Base-by-base conservation (phyloP, 1,140 invertebrate genomes). In the Oreohelix idahoensis region DNA sequence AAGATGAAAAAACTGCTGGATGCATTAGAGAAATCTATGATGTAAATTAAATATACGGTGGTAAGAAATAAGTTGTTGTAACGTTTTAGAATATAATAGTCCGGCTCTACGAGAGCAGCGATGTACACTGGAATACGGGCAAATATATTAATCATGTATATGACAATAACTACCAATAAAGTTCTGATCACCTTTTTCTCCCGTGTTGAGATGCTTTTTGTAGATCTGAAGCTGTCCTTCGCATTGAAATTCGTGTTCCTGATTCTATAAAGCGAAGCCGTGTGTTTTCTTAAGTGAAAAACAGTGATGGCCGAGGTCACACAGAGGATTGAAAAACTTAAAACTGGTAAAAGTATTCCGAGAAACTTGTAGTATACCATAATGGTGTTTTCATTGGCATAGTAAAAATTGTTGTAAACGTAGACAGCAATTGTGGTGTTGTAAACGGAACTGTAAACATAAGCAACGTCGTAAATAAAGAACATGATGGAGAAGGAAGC, bases 341-440 rank as follows among this genome's bases (percentile, higher is more conserved):
- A 5, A 5, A 69, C 17, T 35, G 77, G 77, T 8, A 66, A 42
- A 53, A 66, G 15, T 8, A 79, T 10, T 4, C 53, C 77, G 20
- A 69, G 2, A n/a, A 1, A 36, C 29, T 79, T 79, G 77, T 79
- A 79, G 38, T 66, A 66, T 15, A 42, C n/a, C 58, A 79, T 63
- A 0, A 79, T 69, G 26, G 4, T 23, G 4, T 35, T n/a, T 36
- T 42, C 36, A 36, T 79, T 49, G 36, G 20, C 23, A 26, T 79
- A 53, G 38, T 79, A 79, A 45, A 66, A 79, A 35, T 13, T n/a
- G 58, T 69, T 79, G 77, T 53, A 79, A 38, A 26, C 17, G 58
- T 79, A 79, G 1, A 53, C 58, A 15, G 58, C 77, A 26, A 53
- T 77, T 49, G 75, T 77, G 1, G 39, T 35, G 75, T 77, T 77